Conservation (phyloP, 1,140 invertebrate species). For the Amyelois transitella region DNA sequence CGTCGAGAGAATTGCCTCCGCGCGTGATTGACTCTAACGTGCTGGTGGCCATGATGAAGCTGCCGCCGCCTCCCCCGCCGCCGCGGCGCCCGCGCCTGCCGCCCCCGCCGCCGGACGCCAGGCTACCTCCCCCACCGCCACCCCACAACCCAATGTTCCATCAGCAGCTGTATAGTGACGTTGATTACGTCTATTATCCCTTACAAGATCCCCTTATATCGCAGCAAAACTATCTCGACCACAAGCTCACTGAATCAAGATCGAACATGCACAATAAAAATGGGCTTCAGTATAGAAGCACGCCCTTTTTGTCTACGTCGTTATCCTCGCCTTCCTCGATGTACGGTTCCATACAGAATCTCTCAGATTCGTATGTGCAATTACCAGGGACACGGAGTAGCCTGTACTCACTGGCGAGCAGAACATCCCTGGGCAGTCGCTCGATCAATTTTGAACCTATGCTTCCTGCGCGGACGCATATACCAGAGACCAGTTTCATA, state of each 20-base stretch:
- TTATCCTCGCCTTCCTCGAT: constrained; percentile 77
- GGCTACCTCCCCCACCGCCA: constrained; percentile 76
- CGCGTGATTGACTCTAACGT: constrained; percentile 70
- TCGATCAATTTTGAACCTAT: constrained; percentile 75
- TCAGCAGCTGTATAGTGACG: constrained; percentile 90
- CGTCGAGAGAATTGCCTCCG: constrained; percentile 45
- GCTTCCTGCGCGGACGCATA: constrained; percentile 71
- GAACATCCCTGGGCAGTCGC: constrained; percentile 73
- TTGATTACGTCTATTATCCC: constrained; percentile 92
- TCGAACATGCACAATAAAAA: constrained; percentile 76
- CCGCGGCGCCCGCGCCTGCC: constrained; percentile 72
- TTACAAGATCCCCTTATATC: constrained; percentile 90
- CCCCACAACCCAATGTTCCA: constrained; percentile 87
- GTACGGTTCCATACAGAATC: constrained; percentile 84
- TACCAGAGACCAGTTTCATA: constrained; percentile 76
- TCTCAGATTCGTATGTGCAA: constrained; percentile 81
- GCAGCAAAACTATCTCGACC: constrained; percentile 91
- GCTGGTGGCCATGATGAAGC: constrained; percentile 76
- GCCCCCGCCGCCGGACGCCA: constrained; percentile 74
- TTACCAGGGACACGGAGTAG: constrained; percentile 75
- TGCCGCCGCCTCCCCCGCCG: constrained; percentile 73
- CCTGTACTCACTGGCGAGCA: constrained; percentile 75
- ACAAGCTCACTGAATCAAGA: constrained; percentile 80
- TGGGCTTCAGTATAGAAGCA: constrained; percentile 85
- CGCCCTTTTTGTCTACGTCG: constrained; percentile 82